These are phyloP conservation scores for cat (Felis catus) DNA, from an alignment of 2,113 vertebrate species.

Conservation along the genomic window F.catus_Fca126_mat1.0 CM031420.1:20579501-20580000, in stretches of 20 bases:
- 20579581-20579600: accelerated
- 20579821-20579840: neutral
- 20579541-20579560: neutral
- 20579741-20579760: neutral
- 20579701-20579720: no score
- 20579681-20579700: neutral
- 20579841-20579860: neutral
- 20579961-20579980: no score
- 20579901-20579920: no score
- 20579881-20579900: neutral
- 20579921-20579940: no score
- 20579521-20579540: neutral
- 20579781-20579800: no score
- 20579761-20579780: neutral
- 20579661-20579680: neutral
- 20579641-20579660: accelerated
- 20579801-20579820: neutral
- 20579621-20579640: neutral
- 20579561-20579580: neutral
- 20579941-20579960: no score
- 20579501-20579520: neutral
- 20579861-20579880: no score
- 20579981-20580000: no score
- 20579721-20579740: neutral
- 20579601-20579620: neutral